Evolutionary conservation across 1,140 invertebrate species (phyloP), one percentile per base, ranked within the genome.

Genomic region (Drosophila paulistorum): DNA sequence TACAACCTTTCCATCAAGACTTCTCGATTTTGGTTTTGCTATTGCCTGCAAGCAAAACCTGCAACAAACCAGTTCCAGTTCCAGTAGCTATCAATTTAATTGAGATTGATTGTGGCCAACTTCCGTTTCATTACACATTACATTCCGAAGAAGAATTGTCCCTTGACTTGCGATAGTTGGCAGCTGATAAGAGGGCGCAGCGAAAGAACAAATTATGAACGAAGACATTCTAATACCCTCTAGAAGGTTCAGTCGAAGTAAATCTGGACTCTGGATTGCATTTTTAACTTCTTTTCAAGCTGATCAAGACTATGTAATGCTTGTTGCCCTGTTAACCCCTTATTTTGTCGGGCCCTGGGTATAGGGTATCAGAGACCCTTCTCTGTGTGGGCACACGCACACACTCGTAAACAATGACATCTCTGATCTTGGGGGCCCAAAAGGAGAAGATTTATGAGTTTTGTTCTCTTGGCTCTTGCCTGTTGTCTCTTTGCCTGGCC

Each of bases 41-140:
- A 11, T 39, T 30, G 30, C 30, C 30, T 30, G 30, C 6, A 30
- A 30, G 30, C 30, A 6, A 30, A 30, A 30, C 10, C 11, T 1
- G 37, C 42, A 30, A 7, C 42, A 45, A 51, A 20, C 45, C 45
- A 17, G 33, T 59, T 37, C 33, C 55, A 58, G 57, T 59, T 70
- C 30, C 70, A 54, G 62, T 74, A 77, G 77, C 81, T 66, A 80
- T 84, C 81, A 85, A 70, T 85, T 85, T 85, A 85, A 85, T 85
- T 85, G 82, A 85, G 81, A 85, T 85, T 85, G 81, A 85, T 85
- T 74, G 82, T 71, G 62, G 66, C 41, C 82, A 64, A 85, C 81
- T 85, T 85, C 82, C 82, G 82, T 86, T 85, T 59, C 74, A 77
- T 62, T 77, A 69, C 71, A 65, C 58, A 74, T 69, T 77, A 67